Percentiles rank a stretch among this genome's conserved stretches.
Conservation (phyloP, 2,113 vertebrate genomes). For the Amphilophus citrinellus region DNA sequence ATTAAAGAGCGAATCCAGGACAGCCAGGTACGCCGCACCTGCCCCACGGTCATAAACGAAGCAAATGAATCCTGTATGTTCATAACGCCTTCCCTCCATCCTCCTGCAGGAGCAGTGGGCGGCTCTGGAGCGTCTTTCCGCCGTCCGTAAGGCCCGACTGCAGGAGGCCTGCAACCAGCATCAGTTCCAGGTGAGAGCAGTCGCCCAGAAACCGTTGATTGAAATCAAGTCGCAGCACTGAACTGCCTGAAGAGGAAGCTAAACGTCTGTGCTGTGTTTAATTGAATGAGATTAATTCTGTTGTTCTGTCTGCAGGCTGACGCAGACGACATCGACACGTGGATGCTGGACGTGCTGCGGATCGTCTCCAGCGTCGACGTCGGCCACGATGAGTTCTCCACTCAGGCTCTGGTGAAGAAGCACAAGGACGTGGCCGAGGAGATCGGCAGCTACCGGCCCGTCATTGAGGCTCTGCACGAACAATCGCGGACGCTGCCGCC, state of each 20-base stretch:
- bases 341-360: slow-evolving; percentile 96
- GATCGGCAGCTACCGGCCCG: slow-evolving; percentile 91
- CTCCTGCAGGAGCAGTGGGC: slow-evolving; percentile 91
- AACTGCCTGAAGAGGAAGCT: background rate
- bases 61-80: too few species aligned
- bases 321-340: slow-evolving; percentile 93
- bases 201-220: rapidly evolving
- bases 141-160: slow-evolving; percentile 89
- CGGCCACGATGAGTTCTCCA: slow-evolving; percentile 97
- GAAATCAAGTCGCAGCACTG: background rate
- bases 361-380: slow-evolving; percentile 96
- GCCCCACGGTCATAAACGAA: rapidly evolving
- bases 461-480: slow-evolving; percentile 92
- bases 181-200: slow-evolving; percentile 88
- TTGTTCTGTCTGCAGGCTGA: slow-evolving; percentile 77
- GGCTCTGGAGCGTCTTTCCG: slow-evolving; percentile 90
- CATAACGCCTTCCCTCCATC: background rate
- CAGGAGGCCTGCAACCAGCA: slow-evolving; percentile 92
- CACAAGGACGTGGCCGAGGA: slow-evolving; percentile 98
- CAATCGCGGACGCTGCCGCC: slow-evolving; percentile 87
- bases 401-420: slow-evolving; percentile 96
- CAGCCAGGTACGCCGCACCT: slow-evolving; percentile 58
- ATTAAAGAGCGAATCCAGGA: slow-evolving; percentile 91
- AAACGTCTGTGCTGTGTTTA: rapidly evolving
- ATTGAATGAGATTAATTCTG: too few species aligned